A percentile compares a stretch with the other conserved stretches of the same genome.
phyloP scores from a whole-genome alignment of 2,113 vertebrate genomes.

The Riparia riparia region DNA sequence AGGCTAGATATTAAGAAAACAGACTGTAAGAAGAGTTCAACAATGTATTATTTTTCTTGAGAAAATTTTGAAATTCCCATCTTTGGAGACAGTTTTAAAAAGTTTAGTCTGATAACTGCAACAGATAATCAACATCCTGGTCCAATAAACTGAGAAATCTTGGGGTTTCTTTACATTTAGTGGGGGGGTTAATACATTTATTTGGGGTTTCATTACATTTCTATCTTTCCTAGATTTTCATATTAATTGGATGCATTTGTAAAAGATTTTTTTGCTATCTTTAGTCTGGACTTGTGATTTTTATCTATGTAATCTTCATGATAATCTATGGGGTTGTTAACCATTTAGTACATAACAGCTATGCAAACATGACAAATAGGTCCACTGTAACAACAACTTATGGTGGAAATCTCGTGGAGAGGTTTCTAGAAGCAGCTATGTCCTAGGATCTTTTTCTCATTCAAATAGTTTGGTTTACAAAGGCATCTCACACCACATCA shows the following conservation, averaged over 20 bases:
- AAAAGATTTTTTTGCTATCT: neutral
- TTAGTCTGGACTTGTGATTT: neutral
- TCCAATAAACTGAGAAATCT: neutral
- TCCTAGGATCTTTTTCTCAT: neutral
- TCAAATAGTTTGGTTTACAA: neutral
- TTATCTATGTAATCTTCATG: neutral
- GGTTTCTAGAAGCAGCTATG: neutral
- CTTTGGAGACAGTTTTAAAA: neutral
- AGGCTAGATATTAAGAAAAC: neutral
- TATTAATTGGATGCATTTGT: neutral
- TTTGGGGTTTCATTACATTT: neutral
- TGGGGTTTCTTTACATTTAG: neutral
- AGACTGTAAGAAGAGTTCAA: neutral
- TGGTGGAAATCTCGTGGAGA: fast-evolving
- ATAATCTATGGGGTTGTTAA: neutral
- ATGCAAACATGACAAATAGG: neutral
- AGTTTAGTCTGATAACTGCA: neutral
- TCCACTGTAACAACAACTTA: neutral
- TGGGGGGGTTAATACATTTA: neutral
- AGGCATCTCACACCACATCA: neutral
- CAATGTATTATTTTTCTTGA: neutral
- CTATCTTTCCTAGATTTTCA: neutral
- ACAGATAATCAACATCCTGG: neutral
- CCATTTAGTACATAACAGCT: neutral
- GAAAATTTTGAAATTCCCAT: neutral